These are phyloP conservation scores for Linepithema humile DNA, from an alignment of 1,140 invertebrate genomes.

Conservation along the genomic window DNA sequence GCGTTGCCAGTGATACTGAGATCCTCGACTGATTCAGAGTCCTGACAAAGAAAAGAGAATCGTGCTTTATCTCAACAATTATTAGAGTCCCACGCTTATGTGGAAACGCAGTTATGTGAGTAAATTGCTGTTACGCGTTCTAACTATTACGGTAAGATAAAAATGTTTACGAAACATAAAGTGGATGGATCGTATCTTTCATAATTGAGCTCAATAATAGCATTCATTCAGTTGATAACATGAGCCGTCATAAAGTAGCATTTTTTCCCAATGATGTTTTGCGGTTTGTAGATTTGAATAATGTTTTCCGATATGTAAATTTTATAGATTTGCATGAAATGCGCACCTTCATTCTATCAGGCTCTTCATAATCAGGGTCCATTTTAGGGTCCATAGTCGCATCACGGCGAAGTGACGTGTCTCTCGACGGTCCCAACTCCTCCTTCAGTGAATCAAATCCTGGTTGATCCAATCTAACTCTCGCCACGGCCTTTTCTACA, in stretches of 20 bases:
- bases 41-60: constrained; percentile 79
- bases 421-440: constrained; percentile 89
- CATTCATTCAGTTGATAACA: not conserved
- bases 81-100: constrained; percentile 31
- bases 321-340: not conserved
- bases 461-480: constrained; percentile 90
- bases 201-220: constrained; percentile 20
- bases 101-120: constrained; percentile 10
- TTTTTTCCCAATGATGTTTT: not conserved
- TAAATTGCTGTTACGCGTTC: constrained; percentile 32
- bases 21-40: constrained; percentile 88
- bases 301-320: not conserved
- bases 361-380: constrained; percentile 88
- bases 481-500: constrained; percentile 91
- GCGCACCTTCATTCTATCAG: constrained; percentile 81
- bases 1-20: constrained; percentile 75
- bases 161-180: constrained; percentile 12
- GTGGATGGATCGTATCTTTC: constrained; percentile 9
- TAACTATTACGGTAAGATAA: constrained; percentile 27
- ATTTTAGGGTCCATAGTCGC: constrained; percentile 88
- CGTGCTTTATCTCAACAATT: constrained; percentile 12
- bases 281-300: not conserved
- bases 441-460: constrained; percentile 90
- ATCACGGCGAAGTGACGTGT: constrained; percentile 86
- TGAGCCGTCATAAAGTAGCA: not conserved